Conservation (phyloP, 2,888 invertebrate species). For the Dynastes maya region DNA sequence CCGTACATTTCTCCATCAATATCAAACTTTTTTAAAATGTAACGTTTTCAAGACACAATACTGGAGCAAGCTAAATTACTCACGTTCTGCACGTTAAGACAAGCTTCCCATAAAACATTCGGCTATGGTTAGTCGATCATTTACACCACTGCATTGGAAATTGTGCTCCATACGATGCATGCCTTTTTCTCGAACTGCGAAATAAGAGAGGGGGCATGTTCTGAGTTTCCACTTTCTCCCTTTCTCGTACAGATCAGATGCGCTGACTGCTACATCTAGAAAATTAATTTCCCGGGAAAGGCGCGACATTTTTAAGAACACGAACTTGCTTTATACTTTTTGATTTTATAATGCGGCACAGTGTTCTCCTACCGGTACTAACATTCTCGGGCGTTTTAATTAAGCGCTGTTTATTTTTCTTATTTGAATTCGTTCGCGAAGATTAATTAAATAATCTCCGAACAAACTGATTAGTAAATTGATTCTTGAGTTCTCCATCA, state of each 20-base stretch:
- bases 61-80: no score
- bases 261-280: conserved; percentile 37
- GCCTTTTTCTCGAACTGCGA: no score
- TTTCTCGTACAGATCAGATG: not conserved
- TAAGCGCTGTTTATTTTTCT: conserved; percentile 35
- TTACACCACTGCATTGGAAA: no score
- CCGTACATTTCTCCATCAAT: no score
- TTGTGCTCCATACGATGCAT: no score
- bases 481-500: not conserved
- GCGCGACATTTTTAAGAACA: conserved; percentile 27
- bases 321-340: conserved; percentile 40
- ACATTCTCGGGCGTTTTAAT: conserved; percentile 32
- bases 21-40: no score
- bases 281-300: conserved; percentile 35
- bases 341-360: conserved; percentile 39
- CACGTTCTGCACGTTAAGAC: no score
- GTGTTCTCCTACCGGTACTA: conserved; percentile 19
- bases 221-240: not conserved
- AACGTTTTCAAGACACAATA: no score
- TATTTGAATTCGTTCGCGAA: conserved; percentile 31
- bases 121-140: no score
- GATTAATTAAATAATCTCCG: conserved; percentile 36
- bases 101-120: no score
- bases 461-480: conserved; percentile 24
- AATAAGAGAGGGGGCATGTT: not conserved